Conservation (phyloP, 2,113 vertebrate species). For the Catagonus wagneri region DNA sequence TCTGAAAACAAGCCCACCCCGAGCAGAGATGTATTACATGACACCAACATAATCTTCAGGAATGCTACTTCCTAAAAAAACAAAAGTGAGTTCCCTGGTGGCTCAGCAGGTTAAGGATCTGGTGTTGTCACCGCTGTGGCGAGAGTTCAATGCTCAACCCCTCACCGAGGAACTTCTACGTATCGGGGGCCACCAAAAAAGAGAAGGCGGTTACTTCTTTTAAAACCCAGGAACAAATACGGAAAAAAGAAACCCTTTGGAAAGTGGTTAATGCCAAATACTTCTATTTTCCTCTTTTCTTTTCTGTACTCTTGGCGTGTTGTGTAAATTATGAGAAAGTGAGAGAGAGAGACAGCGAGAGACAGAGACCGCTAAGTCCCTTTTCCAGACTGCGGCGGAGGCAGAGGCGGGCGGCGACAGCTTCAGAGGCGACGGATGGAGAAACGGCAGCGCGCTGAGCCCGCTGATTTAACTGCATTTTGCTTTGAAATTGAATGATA, state of each 20-base stretch:
- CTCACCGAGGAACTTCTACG: too few relatives aligned
- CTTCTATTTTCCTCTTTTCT: fast-evolving
- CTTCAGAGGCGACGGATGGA: not conserved
- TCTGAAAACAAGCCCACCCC: fast-evolving
- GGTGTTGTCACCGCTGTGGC: too few relatives aligned
- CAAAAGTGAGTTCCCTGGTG: too few relatives aligned
- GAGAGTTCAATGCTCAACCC: too few relatives aligned
- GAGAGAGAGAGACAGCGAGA: not conserved
- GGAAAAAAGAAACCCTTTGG: not conserved
- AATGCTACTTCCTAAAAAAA: not conserved
- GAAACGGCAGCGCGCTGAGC: fast-evolving
- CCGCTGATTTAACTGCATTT: not conserved
- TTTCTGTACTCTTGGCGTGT: too few relatives aligned
- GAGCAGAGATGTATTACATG: too few relatives aligned
- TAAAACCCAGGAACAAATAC: not conserved
- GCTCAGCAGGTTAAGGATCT: too few relatives aligned
- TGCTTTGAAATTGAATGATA: conserved; percentile 17
- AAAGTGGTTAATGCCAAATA: too few relatives aligned
- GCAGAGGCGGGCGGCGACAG: too few relatives aligned
- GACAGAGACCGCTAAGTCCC: not conserved
- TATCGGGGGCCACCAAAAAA: too few relatives aligned
- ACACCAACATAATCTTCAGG: fast-evolving
- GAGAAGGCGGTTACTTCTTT: too few relatives aligned
- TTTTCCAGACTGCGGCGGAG: not conserved
- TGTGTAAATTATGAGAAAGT: too few relatives aligned